phyloP scores from a whole-genome alignment of 2,888 invertebrate species.

The Iphiclides podalirius region DNA sequence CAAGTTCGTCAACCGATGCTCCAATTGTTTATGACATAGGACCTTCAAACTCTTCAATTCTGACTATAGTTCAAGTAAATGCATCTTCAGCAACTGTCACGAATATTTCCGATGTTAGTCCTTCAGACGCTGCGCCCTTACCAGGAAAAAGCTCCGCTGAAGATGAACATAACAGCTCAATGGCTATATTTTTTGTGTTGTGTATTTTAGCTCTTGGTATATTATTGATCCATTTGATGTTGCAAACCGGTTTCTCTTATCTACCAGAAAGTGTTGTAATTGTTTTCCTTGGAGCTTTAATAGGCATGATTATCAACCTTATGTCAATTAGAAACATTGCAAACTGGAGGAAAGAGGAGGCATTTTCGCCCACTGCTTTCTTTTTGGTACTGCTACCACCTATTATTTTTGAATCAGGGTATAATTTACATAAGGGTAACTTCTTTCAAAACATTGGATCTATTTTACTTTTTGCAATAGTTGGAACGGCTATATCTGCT shows the following conservation, averaged over 20 bases:
- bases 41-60: conserved; percentile 52
- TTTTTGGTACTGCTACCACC: conserved; percentile 97
- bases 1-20: conserved; percentile 52
- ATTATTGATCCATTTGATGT: conserved; percentile 94
- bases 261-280: conserved; percentile 98
- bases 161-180: conserved; percentile 97
- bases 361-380: conserved; percentile 98
- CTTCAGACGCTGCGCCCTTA: conserved; percentile 87
- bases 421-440: conserved; percentile 98
- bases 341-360: conserved; percentile 98
- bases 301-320: conserved; percentile 94
- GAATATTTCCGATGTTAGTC: conserved; percentile 73
- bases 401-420: conserved; percentile 99
- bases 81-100: conserved; percentile 49
- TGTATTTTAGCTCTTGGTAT: conserved; percentile 97
- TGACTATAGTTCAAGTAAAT: conserved; percentile 56
- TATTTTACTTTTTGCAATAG: conserved; percentile 97
- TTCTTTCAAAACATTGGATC: conserved; percentile 99
- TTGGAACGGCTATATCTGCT: conserved; percentile 98
- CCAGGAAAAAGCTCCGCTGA: conserved; percentile 95
- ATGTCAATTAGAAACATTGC: conserved; percentile 93
- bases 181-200: conserved; percentile 98
- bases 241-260: conserved; percentile 97
- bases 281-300: conserved; percentile 95
- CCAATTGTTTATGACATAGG: conserved; percentile 54